Percentiles rank a stretch among this genome's conserved stretches.
Conservation (phyloP, 2,113 vertebrate genomes). For the Cynopterus brachyotis region DNA sequence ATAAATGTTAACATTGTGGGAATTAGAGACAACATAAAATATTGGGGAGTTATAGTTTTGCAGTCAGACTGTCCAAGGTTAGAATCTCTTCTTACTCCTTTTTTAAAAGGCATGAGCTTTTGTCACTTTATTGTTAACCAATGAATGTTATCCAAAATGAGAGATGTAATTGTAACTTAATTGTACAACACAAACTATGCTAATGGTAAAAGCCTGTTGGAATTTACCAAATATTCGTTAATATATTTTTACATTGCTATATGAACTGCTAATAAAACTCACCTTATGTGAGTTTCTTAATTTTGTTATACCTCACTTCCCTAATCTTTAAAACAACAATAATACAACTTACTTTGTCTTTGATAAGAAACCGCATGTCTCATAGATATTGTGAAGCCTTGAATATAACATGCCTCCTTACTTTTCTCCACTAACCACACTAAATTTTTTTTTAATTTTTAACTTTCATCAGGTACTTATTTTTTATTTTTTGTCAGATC, state of each 20-base stretch:
- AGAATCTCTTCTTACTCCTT: neutral
- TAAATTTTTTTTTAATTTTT: neutral
- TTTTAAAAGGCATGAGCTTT: conserved; percentile 83
- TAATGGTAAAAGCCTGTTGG: conserved; percentile 76
- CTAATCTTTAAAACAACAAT: neutral
- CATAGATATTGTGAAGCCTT: neutral
- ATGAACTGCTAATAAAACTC: conserved; percentile 80
- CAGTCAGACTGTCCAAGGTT: neutral
- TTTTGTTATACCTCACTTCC: neutral
- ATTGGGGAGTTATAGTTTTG: neutral
- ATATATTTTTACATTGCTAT: conserved; percentile 76
- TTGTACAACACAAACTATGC: conserved; percentile 87
- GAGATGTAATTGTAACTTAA: conserved; percentile 86
- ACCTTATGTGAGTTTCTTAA: neutral
- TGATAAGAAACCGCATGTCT: too few species aligned
- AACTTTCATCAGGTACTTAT: neutral
- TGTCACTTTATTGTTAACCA: conserved; percentile 92
- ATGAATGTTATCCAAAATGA: conserved; percentile 89
- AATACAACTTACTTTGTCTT: neutral
- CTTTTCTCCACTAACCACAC: neutral
- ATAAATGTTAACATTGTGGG: neutral
- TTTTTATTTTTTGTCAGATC: neutral
- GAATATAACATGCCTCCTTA: too few species aligned
- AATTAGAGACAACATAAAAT: neutral
- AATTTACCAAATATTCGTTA: conserved; percentile 66